Base-by-base conservation (phyloP, 92 coral and sea anemone genomes). In the Meandrina meandrites region DNA sequence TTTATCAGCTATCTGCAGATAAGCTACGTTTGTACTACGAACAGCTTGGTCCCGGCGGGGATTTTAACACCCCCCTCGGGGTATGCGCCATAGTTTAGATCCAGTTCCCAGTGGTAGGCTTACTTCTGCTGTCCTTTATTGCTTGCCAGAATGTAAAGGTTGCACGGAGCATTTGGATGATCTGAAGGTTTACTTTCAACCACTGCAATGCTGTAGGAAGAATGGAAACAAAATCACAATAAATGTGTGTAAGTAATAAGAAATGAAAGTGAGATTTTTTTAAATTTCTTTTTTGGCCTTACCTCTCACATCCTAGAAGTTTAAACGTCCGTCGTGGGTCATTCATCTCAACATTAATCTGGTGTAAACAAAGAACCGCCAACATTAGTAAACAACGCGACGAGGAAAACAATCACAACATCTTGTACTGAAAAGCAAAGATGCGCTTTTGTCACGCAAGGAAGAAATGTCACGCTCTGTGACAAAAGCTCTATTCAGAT, bases 151-250 rank as follows among this genome's bases (percentile, higher is more conserved):
- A 96, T 95, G 68, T 96, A 96, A 7, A 96, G 93, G 83, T 96
- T 96, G 27, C 96, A 93, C 22, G 99, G 98, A 0, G 98, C 99
- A 57, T 89, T 84, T 3, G 96, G 94, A 40, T 89, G 93, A 50
- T 88, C 93, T 1, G 99, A 85, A 1, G 98, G 96, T 32, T 91
- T 96, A 84, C 98, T 96, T 84, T 96, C 98, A 51, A 96, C 99
- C 67, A 96, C 99, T 54, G 98, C 99, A 79, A 95, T 93, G 68
- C 98, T 96, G 81, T 71, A 37, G 21, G 69, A 31, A 9, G 18
- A 60, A 64, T 64, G 12, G 28, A 31, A 66, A 50, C 32, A 11
- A 24, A 84, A n/a, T n/a, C n/a, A n/a, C n/a, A n/a, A n/a, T n/a
- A n/a, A n/a, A n/a, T n/a, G n/a, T n/a, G n/a, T n/a, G n/a, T n/a